Percentiles rank a stretch among this genome's conserved stretches.
Evolutionary conservation across 1,140 invertebrate genomes (phyloP).

Genomic region (Tetramorium parvispinum): DNA sequence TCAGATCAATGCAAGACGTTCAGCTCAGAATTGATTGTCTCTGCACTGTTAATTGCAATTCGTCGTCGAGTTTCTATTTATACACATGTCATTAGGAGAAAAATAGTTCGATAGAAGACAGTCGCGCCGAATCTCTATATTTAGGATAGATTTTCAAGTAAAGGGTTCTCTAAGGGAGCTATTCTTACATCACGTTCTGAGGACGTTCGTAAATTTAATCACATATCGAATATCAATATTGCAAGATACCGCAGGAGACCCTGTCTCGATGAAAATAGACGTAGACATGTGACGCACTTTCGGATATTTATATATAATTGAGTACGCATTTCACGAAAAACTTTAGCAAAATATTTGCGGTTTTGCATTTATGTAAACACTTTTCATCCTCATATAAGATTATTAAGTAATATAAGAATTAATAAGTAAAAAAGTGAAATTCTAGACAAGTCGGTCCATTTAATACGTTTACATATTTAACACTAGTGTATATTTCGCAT

Average conservation of each 20-base stretch:
- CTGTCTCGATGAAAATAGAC: constrained; percentile 21
- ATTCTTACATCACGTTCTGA: background rate
- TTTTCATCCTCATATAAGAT: background rate
- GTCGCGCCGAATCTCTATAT: background rate
- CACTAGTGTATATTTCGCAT: background rate
- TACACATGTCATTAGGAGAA: background rate
- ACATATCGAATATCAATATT: constrained; percentile 34
- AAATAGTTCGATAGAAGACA: background rate
- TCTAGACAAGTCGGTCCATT: background rate
- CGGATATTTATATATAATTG: constrained; percentile 1
- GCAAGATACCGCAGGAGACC: background rate
- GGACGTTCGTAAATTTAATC: constrained; percentile 28
- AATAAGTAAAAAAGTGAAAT: background rate
- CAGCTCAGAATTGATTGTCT: background rate
- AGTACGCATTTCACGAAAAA: background rate
- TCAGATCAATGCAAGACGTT: background rate
- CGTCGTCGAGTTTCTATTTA: background rate
- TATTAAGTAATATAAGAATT: too few species aligned
- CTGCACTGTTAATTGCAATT: constrained; percentile 1
- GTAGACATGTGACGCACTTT: background rate
- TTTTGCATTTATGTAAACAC: background rate
- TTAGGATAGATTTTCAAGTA: background rate
- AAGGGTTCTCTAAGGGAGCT: background rate
- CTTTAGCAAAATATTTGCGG: background rate
- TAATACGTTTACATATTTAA: constrained; percentile 1